Evolutionary conservation across 2,113 vertebrate genomes (phyloP), one percentile per base, ranked within the genome.

Genomic region (Marmota monax): DNA sequence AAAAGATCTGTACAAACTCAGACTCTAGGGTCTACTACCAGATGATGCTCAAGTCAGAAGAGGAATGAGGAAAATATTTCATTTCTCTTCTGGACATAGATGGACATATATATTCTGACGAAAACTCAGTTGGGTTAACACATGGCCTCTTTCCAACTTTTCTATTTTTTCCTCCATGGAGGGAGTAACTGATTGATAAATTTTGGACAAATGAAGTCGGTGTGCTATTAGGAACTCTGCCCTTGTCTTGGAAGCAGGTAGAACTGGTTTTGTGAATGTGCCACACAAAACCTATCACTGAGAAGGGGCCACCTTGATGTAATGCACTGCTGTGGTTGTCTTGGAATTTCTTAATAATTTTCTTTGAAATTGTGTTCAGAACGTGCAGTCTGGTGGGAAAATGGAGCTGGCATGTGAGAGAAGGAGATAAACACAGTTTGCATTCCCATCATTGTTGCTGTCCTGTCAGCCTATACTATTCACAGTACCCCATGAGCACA

Each of bases 361-460:
- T 23, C 45, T 42, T 63, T n/a, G 27, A 45, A 34, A 25, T 67
- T 61, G 32, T 42, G 8, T 25, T 91, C n/a, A 13, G 16, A 53
- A 73, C 56, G 10, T 7, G 0, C 73, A 80, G 42, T 65, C 42
- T 51, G n/a, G 37, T 18, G 61, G 10, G 3, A 32, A 83, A 74
- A 23, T 20, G 18, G 0, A 48, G 4, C n/a, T 7, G 1, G 0
- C 1, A 6, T 67, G 6, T 39, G 11, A 80, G 7, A 5, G 6
- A 16, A 25, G 14, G 37, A 17, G 42, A 42, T 53, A 7, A 65
- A 34, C 5, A n/a, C 10, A 34, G 2, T 17, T 4, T 79, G 37
- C 4, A 37, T 22, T 0, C 29, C 48, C 34, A 13, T 69, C 4
- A 11, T 42, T 29, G 6, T 7, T 39, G 16, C 7, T 56, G 29